Percentiles rank a stretch among this genome's conserved stretches.
phyloP scores from a whole-genome alignment of 2,888 invertebrate genomes.

The Podabrus alpinus region DNA sequence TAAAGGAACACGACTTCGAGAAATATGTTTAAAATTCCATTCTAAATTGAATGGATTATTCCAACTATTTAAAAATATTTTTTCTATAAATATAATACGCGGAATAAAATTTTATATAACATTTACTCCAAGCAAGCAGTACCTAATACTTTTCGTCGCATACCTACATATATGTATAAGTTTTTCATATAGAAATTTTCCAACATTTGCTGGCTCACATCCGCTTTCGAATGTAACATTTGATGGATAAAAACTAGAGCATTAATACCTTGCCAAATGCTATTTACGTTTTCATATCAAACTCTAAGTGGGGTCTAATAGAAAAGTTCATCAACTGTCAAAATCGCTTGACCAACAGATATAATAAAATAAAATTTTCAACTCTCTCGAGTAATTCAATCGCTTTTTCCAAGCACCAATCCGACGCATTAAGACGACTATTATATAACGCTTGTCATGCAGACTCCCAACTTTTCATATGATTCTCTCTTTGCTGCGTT shows the following conservation, averaged over 20 bases:
- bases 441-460: conserved; percentile 6
- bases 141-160: background rate
- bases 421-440: background rate
- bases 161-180: background rate
- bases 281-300: conserved; percentile 8
- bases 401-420: conserved; percentile 8
- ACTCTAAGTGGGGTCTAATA: conserved; percentile 10
- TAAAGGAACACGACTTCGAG: background rate
- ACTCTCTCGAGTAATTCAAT: conserved; percentile 10
- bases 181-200: background rate
- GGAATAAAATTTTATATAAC: background rate
- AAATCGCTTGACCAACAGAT: conserved; percentile 18
- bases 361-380: conserved; percentile 17
- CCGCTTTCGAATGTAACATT: background rate
- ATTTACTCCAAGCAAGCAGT: background rate
- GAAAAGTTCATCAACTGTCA: conserved; percentile 21
- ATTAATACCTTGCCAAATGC: background rate
- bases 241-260: conserved; percentile 3
- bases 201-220: background rate
- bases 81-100: background rate
- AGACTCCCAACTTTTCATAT: conserved; percentile 6
- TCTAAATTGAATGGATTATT: background rate
- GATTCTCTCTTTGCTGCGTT: background rate
- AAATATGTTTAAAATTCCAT: background rate
- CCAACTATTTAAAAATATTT: background rate